These are phyloP conservation scores for Lamellibrachia columna DNA, from an alignment of 2,888 invertebrate genomes.

Conservation along the genomic window DNA sequence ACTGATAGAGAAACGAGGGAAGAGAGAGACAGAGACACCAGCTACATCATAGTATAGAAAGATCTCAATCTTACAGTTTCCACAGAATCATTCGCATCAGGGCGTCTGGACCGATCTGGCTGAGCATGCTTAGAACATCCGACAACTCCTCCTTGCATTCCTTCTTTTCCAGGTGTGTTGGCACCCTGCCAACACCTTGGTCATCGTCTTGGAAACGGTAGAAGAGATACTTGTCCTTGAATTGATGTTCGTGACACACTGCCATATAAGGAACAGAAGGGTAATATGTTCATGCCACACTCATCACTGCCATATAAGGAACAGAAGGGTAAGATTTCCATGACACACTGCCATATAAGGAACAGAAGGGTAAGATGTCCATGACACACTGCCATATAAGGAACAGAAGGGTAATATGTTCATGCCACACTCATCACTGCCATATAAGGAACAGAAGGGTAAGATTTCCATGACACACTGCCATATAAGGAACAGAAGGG, in stretches of 20 bases:
- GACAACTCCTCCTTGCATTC: slow-evolving; percentile 74
- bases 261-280: slow-evolving; percentile 44
- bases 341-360: not conserved
- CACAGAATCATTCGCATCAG: slow-evolving; percentile 81
- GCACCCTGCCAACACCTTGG: slow-evolving; percentile 69
- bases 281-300: not conserved
- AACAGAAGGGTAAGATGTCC: not conserved
- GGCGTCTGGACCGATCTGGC: slow-evolving; percentile 80
- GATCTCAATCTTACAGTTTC: slow-evolving; percentile 72
- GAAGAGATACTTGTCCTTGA: slow-evolving; percentile 83
- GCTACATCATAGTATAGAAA: not conserved
- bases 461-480: too few relatives aligned
- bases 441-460: not conserved
- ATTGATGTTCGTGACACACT: slow-evolving; percentile 83
- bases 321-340: not conserved
- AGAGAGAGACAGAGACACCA: too few relatives aligned
- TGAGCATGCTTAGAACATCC: slow-evolving; percentile 74
- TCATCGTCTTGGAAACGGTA: slow-evolving; percentile 82
- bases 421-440: not conserved
- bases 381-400: too few relatives aligned
- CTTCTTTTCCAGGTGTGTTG: slow-evolving; percentile 51
- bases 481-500: too few relatives aligned
- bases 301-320: too few relatives aligned
- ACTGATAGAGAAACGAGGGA: too few relatives aligned
- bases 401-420: not conserved